Base-by-base conservation (phyloP, 2,888 invertebrate species). In the Agriopis marginaria region DNA sequence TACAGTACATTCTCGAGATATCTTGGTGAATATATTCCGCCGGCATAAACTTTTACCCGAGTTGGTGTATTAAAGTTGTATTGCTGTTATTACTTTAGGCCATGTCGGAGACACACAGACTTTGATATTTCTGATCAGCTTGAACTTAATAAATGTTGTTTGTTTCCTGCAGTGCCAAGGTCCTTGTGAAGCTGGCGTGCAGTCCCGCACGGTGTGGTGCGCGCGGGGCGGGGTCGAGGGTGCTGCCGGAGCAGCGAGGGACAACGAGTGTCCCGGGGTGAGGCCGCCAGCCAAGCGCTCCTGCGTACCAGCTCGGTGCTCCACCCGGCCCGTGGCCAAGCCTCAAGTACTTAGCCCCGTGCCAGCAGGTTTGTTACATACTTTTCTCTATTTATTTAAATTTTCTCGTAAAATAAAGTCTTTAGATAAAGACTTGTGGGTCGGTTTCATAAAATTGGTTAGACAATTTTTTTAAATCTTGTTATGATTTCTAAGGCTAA, bases 161-260 rank as follows among this genome's bases (percentile, higher is more conserved):
- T 32, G 3, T 0, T 6, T 45, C 12, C 45, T 59, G 17, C 51
- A 94, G 94, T 94, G 94, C 76, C 81, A 87, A 74, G 94, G 94
- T 9, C 90, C 93, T 0, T 95, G 94, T 70, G 92, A 92, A 63
- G 95, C 95, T 39, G 92, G 92, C 0, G 86, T 94, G 0, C 94
- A 95, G 63, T 93, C 93, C 32, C 95, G 96, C 4, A 90, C 95
- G 7, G 92, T 95, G 39, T 95, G 95, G 89, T 94, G 95, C 73
- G 88, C 94, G 0, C 93, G 94, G 54, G 93, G 90, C 49, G 89
- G 93, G 1, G 84, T 76, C 17, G 91, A 85, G 17, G 89, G 90
- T 7, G 88, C 92, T 5, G 78, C 75, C 0, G 82, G 94, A 45
- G 90, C 91, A 0, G 80, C 93, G 61, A 82, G 89, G 0, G 93